Conservation (phyloP, 1,140 invertebrate genomes). For the Drosophila tristis region DNA sequence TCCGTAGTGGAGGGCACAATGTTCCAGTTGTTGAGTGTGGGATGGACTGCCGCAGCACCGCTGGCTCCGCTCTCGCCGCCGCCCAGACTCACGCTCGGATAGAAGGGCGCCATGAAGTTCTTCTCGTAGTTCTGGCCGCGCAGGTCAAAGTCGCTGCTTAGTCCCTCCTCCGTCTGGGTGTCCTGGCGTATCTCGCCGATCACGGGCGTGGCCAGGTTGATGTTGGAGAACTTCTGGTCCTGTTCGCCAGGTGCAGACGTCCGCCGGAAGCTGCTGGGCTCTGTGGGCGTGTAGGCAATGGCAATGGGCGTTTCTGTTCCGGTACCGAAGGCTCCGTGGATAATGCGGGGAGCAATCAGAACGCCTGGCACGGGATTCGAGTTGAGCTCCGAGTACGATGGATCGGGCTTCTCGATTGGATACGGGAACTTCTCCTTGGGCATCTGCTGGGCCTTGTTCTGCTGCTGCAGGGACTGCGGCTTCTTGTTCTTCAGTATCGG, state of each 20-base stretch:
- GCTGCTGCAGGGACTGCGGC: slow-evolving; percentile 70
- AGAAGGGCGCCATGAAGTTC: slow-evolving; percentile 89
- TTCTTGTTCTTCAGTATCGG: slow-evolving; percentile 85
- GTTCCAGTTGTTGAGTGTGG: slow-evolving; percentile 86
- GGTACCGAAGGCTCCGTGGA: slow-evolving; percentile 61
- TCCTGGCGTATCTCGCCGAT: slow-evolving; percentile 84
- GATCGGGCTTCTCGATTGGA: slow-evolving; percentile 86
- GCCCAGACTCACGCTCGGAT: slow-evolving; percentile 87
- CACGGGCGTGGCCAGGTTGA: slow-evolving; percentile 83
- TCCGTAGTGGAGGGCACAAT: slow-evolving; percentile 85
- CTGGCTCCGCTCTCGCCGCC: slow-evolving; percentile 81
- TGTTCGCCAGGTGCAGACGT: slow-evolving; percentile 13
- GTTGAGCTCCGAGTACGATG: slow-evolving; percentile 62
- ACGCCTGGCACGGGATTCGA: slow-evolving; percentile 51
- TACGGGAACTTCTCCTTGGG: slow-evolving; percentile 87
- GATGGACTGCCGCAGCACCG: slow-evolving; percentile 40
- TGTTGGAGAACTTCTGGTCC: slow-evolving; percentile 57
- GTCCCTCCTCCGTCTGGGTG: slow-evolving; percentile 66
- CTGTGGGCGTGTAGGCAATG: slow-evolving; percentile 85
- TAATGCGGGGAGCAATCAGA: slow-evolving; percentile 68
- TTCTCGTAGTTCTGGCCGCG: slow-evolving; percentile 84
- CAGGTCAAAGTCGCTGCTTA: slow-evolving; percentile 72
- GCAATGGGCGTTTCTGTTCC: slow-evolving; percentile 85
- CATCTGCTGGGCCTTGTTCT: slow-evolving; percentile 52
- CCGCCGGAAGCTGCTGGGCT: slow-evolving; percentile 62